Conservation (phyloP, 2,797 vertebrate genomes). For the Siniperca scherzeri region DNA sequence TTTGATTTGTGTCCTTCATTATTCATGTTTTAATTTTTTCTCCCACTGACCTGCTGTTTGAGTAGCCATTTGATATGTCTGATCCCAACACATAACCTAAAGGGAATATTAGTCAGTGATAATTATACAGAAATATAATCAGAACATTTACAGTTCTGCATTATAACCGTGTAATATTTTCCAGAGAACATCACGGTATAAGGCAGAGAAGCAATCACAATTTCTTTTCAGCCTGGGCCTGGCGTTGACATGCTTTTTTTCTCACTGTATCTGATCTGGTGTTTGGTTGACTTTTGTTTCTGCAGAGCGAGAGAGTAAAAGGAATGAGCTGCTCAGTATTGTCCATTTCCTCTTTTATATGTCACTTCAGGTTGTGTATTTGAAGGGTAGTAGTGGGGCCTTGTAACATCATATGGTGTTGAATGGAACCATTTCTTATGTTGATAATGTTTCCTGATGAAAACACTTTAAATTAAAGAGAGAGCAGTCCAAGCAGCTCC, state of each 20-base stretch:
- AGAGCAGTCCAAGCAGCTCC: background rate
- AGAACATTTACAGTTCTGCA: background rate
- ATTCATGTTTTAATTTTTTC: background rate
- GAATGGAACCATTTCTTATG: background rate
- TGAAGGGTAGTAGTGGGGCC: background rate
- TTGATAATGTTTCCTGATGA: background rate
- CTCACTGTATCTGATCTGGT: background rate
- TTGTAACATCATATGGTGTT: background rate
- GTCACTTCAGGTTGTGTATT: background rate
- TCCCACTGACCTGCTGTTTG: background rate
- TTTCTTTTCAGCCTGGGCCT: background rate
- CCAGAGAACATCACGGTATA: background rate
- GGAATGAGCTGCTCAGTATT: background rate
- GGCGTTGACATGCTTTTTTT: background rate
- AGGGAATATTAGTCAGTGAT: background rate
- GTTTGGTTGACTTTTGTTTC: background rate
- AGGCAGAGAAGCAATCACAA: background rate
- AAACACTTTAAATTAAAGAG: conserved; percentile 13
- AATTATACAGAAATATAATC: conserved; percentile 44
- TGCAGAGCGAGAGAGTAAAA: background rate
- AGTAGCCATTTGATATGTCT: conserved; percentile 8
- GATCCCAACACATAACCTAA: background rate
- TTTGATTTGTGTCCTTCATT: conserved; percentile 41
- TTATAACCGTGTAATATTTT: background rate
- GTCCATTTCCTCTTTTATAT: background rate